Evolutionary conservation across 30 jellyfish, hydroid and myxozoan species (phyloP).

Genomic region (Aurelia coerulea): DNA sequence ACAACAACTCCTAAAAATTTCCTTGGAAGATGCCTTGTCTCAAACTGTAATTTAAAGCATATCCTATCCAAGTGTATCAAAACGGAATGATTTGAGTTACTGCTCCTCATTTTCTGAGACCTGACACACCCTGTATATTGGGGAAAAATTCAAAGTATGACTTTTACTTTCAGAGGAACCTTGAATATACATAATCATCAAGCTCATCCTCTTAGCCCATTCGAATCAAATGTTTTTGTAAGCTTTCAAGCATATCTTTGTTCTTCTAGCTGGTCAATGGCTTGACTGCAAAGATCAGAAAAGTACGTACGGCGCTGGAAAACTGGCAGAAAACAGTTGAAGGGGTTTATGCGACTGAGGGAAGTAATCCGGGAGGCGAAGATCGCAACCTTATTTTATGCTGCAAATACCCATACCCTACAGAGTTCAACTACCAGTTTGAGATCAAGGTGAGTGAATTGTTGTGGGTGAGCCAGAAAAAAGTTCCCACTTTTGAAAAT

Average conservation of each 20-base stretch:
- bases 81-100: too few relatives aligned
- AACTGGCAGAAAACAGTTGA: constrained; percentile 40
- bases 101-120: background rate
- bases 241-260: background rate
- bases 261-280: constrained; percentile 28
- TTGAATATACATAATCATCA: too few relatives aligned
- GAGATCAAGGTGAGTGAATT: background rate
- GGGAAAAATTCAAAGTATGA: too few relatives aligned
- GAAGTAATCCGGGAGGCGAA: constrained; percentile 20
- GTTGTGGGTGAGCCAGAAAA: background rate
- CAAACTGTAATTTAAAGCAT: too few relatives aligned
- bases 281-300: constrained; percentile 3
- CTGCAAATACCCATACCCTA: background rate
- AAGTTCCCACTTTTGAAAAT: too few relatives aligned
- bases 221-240: background rate
- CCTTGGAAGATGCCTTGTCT: too few relatives aligned
- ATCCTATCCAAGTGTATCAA: too few relatives aligned
- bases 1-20: too few relatives aligned
- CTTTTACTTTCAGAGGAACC: too few relatives aligned
- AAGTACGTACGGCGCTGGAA: constrained; percentile 11
- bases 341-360: constrained; percentile 8
- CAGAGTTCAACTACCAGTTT: constrained; percentile 29
- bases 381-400: constrained; percentile 17
- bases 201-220: too few relatives aligned
- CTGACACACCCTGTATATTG: background rate